phyloP scores from a whole-genome alignment of 2,797 vertebrate genomes.

The Epinephelus malabaricus region DNA sequence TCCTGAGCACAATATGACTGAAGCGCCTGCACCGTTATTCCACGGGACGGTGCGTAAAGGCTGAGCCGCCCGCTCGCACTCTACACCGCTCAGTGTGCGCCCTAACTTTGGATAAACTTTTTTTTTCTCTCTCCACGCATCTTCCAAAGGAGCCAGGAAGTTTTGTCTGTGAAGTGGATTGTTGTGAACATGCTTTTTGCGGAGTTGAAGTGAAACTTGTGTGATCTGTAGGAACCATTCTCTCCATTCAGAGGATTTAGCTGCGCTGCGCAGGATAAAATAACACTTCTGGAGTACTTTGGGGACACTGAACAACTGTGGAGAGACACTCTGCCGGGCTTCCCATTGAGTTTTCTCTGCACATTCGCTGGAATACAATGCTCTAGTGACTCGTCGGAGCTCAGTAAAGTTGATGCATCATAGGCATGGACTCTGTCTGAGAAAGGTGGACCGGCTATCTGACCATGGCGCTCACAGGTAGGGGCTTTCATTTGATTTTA shows the following conservation, averaged over 20 bases:
- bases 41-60: constrained; percentile 71
- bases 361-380: constrained; percentile 76
- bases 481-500: constrained; percentile 80
- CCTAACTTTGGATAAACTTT: constrained; percentile 71
- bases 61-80: constrained; percentile 54
- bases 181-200: constrained; percentile 37
- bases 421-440: constrained; percentile 80
- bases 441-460: constrained; percentile 79
- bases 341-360: constrained; percentile 39
- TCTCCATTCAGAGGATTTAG: constrained; percentile 57
- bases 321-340: constrained; percentile 33
- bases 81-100: constrained; percentile 41
- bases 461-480: constrained; percentile 84
- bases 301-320: constrained; percentile 16
- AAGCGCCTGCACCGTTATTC: constrained; percentile 84
- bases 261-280: constrained; percentile 47
- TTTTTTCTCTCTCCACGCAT: constrained; percentile 5
- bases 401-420: constrained; percentile 83
- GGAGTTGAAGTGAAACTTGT: constrained; percentile 64
- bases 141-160: constrained; percentile 35
- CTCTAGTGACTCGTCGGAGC: constrained; percentile 55
- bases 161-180: constrained; percentile 22
- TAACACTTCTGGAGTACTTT: constrained; percentile 57
- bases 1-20: constrained; percentile 80
- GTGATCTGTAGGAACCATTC: constrained; percentile 58